Percentiles rank a stretch among this genome's conserved stretches.
These are phyloP conservation scores for Delichon dasypus DNA, from an alignment of 2,797 vertebrate species.

Conservation along the genomic window DNA sequence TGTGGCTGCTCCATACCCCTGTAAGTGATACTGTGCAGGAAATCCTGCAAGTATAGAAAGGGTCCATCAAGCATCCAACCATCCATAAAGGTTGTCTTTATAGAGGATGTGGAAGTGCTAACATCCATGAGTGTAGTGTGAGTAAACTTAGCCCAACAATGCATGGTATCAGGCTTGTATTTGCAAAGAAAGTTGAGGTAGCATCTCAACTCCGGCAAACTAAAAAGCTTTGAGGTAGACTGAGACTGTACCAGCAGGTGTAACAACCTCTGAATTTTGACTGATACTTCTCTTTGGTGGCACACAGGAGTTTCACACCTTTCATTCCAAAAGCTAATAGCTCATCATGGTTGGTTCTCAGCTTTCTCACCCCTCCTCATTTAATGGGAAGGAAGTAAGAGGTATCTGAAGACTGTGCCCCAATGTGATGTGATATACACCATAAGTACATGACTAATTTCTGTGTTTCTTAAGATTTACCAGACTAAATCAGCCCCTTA, in stretches of 20 bases:
- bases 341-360: not conserved
- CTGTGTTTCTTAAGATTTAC: not conserved
- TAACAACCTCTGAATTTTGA: not conserved
- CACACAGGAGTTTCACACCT: not conserved
- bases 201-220: not conserved
- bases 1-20: not conserved
- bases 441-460: not conserved
- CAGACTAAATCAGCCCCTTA: not conserved
- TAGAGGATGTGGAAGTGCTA: not conserved
- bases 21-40: not conserved
- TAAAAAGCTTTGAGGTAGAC: not conserved
- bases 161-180: not conserved
- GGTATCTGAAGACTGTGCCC: fast-evolving
- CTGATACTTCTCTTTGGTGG: not conserved
- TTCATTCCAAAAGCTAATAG: not conserved
- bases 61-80: not conserved
- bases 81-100: not conserved
- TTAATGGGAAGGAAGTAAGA: not conserved
- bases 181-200: not conserved
- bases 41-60: not conserved
- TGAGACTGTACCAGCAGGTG: not conserved
- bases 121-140: fast-evolving
- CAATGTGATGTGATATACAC: not conserved
- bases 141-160: not conserved
- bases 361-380: not conserved